Base-by-base conservation (phyloP, 23 tunicate species). In the Corella eumyota region DNA sequence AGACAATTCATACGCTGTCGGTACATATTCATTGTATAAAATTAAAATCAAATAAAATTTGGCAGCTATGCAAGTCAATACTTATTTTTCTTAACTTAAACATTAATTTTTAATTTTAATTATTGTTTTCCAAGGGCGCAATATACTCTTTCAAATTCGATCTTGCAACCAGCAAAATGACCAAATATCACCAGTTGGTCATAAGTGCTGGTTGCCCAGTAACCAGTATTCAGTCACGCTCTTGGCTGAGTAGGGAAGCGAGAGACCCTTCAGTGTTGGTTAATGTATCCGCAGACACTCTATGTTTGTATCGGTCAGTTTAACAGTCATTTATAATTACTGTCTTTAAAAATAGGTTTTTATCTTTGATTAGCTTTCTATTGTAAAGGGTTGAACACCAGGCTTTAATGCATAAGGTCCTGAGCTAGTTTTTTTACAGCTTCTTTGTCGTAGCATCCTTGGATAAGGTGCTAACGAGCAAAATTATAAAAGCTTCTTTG, bases 171-270 rank as follows among this genome's bases (percentile, higher is more conserved):
- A 76, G 86, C 1, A 61, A 61, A 30, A 48, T 88, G 38, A 56
- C 73, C 33, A 88, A 88, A 56, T 78, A 73, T 50, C 88, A 88
- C 48, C 72, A 73, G 65, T 75, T 79, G 80, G 75, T 67, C 24
- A 62, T 88, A 25, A 48, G 54, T 6, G 67, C 71, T 2, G 82
- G 77, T 1, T 38, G 63, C 26, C 69, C 83, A 0, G 58, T 88
- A 9, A 72, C 96, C 32, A 38, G 63, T 34, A 88, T 88, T 31
- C 77, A 88, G 38, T 67, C 88, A 17, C 68, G 96, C 3, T 78
- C 96, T 7, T 88, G 96, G 96, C 70, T 79, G 1, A 88, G 88
- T 46, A 61, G 96, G 25, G 96, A 88, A 32, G 96, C 96, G 0
- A 61, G 81, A 2, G 88, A 88, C 55, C 96, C 96, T 0, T 88